phyloP scores from a whole-genome alignment of 2,797 vertebrate genomes.

The Antrozous pallidus region DNA sequence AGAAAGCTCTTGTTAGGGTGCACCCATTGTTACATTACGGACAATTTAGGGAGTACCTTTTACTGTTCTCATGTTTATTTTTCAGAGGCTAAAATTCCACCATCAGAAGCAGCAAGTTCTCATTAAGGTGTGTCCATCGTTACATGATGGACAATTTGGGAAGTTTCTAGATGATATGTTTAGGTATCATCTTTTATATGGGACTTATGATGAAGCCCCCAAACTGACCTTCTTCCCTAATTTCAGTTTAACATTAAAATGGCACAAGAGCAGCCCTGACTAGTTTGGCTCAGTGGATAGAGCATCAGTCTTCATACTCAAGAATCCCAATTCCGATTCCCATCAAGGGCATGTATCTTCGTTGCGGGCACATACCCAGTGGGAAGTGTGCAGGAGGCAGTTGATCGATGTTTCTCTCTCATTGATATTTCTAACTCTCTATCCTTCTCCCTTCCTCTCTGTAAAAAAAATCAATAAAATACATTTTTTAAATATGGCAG shows the following conservation, averaged over 20 bases:
- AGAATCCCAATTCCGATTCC: too few relatives aligned
- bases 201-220: not conserved
- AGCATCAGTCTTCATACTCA: too few relatives aligned
- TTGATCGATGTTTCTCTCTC: too few relatives aligned
- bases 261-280: too few relatives aligned
- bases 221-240: not conserved
- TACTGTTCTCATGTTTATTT: not conserved
- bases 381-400: too few relatives aligned
- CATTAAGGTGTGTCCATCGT: not conserved
- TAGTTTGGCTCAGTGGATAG: too few relatives aligned
- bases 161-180: not conserved
- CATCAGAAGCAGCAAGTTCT: not conserved
- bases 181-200: not conserved
- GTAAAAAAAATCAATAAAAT: too few relatives aligned
- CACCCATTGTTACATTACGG: not conserved
- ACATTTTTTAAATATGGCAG: conserved; percentile 30
- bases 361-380: too few relatives aligned
- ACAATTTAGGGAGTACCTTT: not conserved
- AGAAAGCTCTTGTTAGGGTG: not conserved
- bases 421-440: too few relatives aligned
- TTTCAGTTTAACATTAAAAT: conserved; percentile 38
- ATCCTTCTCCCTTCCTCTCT: too few relatives aligned
- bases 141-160: not conserved
- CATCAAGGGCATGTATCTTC: too few relatives aligned
- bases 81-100: not conserved